A percentile compares a stretch with the other conserved stretches of the same genome.
Conservation (phyloP, 2,113 vertebrate genomes). For the Mobula birostris region DNA sequence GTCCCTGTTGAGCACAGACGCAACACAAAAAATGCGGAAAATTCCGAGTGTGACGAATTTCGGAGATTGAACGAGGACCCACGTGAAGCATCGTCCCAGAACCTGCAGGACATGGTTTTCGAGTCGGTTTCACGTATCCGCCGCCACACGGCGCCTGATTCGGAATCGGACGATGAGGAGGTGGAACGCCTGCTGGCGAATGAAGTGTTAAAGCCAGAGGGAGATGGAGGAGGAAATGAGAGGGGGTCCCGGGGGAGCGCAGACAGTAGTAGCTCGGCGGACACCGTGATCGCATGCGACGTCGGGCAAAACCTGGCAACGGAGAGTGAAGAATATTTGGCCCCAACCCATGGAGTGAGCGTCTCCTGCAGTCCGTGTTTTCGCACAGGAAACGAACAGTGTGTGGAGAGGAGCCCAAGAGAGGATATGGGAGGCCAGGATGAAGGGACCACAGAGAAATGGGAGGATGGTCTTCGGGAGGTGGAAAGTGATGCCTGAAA, state of each 20-base stretch:
- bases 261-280: conserved; percentile 58
- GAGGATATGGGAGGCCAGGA: background rate
- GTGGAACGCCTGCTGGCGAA: conserved; percentile 48
- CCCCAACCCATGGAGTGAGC: background rate
- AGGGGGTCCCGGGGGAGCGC: conserved; percentile 57
- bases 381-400: background rate
- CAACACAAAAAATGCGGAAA: too few relatives aligned
- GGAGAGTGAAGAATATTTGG: conserved; percentile 38
- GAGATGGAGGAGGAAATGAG: conserved; percentile 44
- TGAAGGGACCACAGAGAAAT: too few relatives aligned
- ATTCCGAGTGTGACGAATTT: too few relatives aligned
- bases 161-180: conserved; percentile 76
- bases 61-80: background rate
- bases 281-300: conserved; percentile 52
- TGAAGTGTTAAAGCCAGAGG: conserved; percentile 41
- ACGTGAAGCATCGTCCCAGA: background rate
- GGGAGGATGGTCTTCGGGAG: background rate
- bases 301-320: conserved; percentile 45
- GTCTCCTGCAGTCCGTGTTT: too few relatives aligned
- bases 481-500: conserved; percentile 19
- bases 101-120: conserved; percentile 55
- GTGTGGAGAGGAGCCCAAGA: background rate
- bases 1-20: background rate
- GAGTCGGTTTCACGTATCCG: conserved; percentile 74
- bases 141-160: conserved; percentile 83